Conservation (phyloP, 1,140 invertebrate species). For the Drosophila kepulauana region DNA sequence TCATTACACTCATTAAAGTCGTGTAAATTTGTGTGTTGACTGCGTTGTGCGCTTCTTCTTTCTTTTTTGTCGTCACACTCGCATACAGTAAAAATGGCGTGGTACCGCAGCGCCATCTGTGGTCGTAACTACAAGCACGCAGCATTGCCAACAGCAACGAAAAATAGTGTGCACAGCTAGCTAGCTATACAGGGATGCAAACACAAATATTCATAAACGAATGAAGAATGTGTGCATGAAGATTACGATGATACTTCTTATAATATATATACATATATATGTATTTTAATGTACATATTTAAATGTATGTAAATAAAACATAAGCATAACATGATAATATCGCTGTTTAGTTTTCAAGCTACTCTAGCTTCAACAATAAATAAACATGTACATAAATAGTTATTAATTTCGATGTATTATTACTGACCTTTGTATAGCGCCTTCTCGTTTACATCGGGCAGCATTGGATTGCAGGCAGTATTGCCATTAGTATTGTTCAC, state of each 20-base stretch:
- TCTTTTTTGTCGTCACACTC: neutral
- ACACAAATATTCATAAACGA: neutral
- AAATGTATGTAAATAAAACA: neutral
- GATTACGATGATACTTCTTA: neutral
- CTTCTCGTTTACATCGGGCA: slow-evolving; percentile 73
- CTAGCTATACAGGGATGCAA: slow-evolving; percentile 27
- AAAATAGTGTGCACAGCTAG: neutral
- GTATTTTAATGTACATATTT: neutral
- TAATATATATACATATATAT: neutral
- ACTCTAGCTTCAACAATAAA: too few species aligned
- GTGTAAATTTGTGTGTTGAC: neutral
- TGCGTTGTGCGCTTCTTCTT: slow-evolving; percentile 7
- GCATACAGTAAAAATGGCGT: slow-evolving; percentile 55
- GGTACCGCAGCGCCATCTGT: slow-evolving; percentile 37
- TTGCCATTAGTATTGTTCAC: slow-evolving; percentile 46
- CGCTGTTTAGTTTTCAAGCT: too few species aligned
- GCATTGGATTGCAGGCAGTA: slow-evolving; percentile 59
- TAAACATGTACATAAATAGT: too few species aligned
- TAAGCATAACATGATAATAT: neutral
- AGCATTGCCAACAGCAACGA: slow-evolving; percentile 50
- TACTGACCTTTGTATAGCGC: slow-evolving; percentile 70
- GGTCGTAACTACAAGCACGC: slow-evolving; percentile 2
- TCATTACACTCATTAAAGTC: neutral
- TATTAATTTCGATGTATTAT: neutral
- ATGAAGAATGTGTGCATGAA: too few species aligned